Evolutionary conservation across 2,797 vertebrate species (phyloP).

Genomic region (Cephalopachus bancanus): DNA sequence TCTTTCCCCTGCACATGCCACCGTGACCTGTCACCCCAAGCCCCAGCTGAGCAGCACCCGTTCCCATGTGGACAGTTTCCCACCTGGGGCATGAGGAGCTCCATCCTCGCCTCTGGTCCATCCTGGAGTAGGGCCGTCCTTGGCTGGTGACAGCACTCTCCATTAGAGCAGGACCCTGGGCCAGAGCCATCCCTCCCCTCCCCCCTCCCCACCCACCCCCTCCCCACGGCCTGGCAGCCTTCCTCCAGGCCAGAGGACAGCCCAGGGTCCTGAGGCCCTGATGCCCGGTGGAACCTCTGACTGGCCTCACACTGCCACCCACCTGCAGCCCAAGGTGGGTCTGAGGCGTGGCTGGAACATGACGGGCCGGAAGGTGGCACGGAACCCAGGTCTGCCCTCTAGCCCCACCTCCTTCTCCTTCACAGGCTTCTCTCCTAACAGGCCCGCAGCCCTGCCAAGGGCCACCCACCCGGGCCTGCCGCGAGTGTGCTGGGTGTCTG

Average conservation of each 20-base stretch:
- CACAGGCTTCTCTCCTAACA: not conserved
- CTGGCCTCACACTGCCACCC: not conserved
- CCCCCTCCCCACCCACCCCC: not conserved
- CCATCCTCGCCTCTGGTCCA: not conserved
- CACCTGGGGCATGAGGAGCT: too few relatives aligned
- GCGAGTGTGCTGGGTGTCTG: too few relatives aligned
- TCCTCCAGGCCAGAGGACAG: not conserved
- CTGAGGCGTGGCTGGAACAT: not conserved
- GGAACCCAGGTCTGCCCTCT: too few relatives aligned
- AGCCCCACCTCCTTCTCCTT: not conserved
- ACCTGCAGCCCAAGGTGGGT: not conserved
- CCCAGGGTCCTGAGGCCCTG: not conserved
- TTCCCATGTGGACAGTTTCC: not conserved
- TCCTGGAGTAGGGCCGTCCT: not conserved
- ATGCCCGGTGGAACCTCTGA: not conserved
- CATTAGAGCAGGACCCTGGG: not conserved
- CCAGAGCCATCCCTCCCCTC: too few relatives aligned
- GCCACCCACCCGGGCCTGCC: too few relatives aligned
- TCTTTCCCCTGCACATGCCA: not conserved
- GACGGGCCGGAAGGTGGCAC: not conserved
- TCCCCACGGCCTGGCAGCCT: not conserved
- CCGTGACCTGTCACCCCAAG: not conserved
- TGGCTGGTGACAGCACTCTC: too few relatives aligned
- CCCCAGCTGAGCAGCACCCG: rapidly evolving
- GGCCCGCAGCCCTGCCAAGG: too few relatives aligned